Evolutionary conservation across 2,888 invertebrate genomes (phyloP), one percentile per base, ranked within the genome.

Genomic region (Monoplex corrugatus): DNA sequence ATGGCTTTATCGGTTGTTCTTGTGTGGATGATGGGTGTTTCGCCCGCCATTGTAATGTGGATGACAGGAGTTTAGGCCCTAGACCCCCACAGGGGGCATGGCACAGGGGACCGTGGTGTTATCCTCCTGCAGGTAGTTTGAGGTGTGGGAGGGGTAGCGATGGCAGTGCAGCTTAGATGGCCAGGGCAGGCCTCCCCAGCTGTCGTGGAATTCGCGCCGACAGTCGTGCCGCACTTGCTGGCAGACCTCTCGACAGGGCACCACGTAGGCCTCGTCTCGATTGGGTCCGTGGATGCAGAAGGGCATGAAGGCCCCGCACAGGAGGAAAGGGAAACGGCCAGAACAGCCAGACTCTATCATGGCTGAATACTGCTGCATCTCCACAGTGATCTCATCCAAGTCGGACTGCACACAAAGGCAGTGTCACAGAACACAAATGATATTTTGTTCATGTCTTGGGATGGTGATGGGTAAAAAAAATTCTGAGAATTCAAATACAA

Each of bases 101-200:
- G 92, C 91, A 78, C 94, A 94, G 0, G 90, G 88, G 0, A 90
- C 85, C 8, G 89, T 89, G 38, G 85, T 82, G 57, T 84, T 88
- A 50, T 40, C 80, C 35, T 23, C 85, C 43, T 85, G 57, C n/a
- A 75, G 75, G 84, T 89, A 89, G 72, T 87, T 88, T n/a, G 89
- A 89, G 6, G 82, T 78, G 63, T 85, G 90, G 28, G 91, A 90
- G 6, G 93, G 93, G 87, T 92, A 95, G 1, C 94, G 91, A 84
- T 94, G 94, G 90, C 95, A 95, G 86, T 95, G 95, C 32, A 95
- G 91, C 90, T 95, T 95, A 68, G 93, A 92, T 23, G 94, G 94
- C 95, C 95, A 95, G 19, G 93, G 93, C 0, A 95, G 89, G 1
- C 93, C 93, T 8, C 91, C 91, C 50, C 93, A 92, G n/a, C 90